Evolutionary conservation across 2,797 vertebrate genomes (phyloP).

Genomic region (Alosa sapidissima): DNA sequence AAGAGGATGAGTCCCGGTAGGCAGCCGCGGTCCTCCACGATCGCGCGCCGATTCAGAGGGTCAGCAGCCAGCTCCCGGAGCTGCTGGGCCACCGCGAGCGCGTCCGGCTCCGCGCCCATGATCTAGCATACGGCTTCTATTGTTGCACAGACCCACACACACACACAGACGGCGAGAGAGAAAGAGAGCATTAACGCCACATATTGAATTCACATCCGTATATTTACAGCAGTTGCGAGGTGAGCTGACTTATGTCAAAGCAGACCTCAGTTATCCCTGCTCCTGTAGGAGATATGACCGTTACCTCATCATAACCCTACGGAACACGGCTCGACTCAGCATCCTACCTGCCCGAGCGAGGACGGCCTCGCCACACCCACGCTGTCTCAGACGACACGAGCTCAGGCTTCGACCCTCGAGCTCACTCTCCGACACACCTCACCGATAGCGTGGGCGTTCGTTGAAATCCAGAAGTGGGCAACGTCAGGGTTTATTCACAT

Average conservation of each 20-base stretch:
- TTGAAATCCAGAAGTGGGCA: neutral
- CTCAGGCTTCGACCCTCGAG: neutral
- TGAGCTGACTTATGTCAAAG: too few species aligned
- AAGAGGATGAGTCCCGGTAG: slow-evolving; percentile 92
- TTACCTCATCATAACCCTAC: neutral
- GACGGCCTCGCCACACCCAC: neutral
- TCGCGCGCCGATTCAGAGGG: slow-evolving; percentile 87
- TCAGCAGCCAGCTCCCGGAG: slow-evolving; percentile 88
- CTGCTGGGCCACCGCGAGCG: slow-evolving; percentile 87
- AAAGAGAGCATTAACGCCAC: neutral
- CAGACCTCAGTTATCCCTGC: too few species aligned
- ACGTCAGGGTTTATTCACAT: neutral
- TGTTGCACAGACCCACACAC: neutral
- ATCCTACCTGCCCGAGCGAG: neutral
- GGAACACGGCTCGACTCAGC: neutral
- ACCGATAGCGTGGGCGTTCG: neutral
- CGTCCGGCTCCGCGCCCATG: slow-evolving; percentile 86
- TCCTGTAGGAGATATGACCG: too few species aligned
- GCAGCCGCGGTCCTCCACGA: slow-evolving; percentile 93
- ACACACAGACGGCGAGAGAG: slow-evolving; percentile 2
- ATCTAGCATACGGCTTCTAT: slow-evolving; percentile 21
- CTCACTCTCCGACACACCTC: neutral
- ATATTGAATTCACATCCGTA: too few species aligned
- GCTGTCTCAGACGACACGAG: neutral
- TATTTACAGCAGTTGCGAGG: too few species aligned